Conservation (phyloP, 2,888 invertebrate genomes). For the Phalangium opilio region DNA sequence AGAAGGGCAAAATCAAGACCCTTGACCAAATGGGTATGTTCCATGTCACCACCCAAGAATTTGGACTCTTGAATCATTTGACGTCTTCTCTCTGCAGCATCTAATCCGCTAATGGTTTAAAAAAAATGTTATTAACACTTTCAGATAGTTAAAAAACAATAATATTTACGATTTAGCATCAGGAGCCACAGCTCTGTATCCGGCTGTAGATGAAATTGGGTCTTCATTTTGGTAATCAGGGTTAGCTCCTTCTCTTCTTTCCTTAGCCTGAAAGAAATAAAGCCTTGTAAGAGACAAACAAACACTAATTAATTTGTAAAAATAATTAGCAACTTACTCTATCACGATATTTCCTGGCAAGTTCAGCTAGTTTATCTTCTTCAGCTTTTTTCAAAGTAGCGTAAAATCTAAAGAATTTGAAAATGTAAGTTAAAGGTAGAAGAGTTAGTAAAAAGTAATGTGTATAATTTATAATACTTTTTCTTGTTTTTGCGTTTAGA, state of each 20-base stretch:
- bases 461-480: slow-evolving; percentile 37
- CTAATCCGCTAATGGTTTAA: slow-evolving; percentile 38
- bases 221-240: slow-evolving; percentile 69
- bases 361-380: slow-evolving; percentile 81
- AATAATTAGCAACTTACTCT: slow-evolving; percentile 31
- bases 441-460: too few species aligned
- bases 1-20: slow-evolving; percentile 82
- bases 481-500: slow-evolving; percentile 83
- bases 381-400: slow-evolving; percentile 86
- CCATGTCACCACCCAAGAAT: slow-evolving; percentile 99
- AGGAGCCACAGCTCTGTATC: slow-evolving; percentile 86
- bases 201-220: slow-evolving; percentile 61
- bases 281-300: neutral
- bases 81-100: slow-evolving; percentile 83
- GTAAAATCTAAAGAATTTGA: slow-evolving; percentile 46
- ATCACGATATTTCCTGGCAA: slow-evolving; percentile 84
- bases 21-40: slow-evolving; percentile 99
- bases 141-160: neutral
- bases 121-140: slow-evolving; percentile 1
- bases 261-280: slow-evolving; percentile 43
- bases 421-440: neutral
- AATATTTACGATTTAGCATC: slow-evolving; percentile 66
- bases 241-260: slow-evolving; percentile 62
- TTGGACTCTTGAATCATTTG: slow-evolving; percentile 97
- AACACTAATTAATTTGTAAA: neutral